Conservation (phyloP, 2,888 invertebrate species). For the Dryobota labecula region DNA sequence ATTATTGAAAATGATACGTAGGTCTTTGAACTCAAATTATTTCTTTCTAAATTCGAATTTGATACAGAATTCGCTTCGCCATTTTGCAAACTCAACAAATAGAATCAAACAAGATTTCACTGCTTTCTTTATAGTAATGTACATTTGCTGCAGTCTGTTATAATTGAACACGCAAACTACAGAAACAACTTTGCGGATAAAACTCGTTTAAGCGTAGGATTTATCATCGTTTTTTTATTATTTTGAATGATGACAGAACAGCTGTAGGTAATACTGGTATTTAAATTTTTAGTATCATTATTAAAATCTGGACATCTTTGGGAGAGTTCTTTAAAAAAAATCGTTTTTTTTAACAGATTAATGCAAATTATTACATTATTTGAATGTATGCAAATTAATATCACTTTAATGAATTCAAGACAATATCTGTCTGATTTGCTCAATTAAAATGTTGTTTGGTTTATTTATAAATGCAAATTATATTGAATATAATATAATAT, state of each 20-base stretch:
- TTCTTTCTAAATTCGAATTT: conserved; percentile 25
- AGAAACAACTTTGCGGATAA: neutral
- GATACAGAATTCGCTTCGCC: conserved; percentile 22
- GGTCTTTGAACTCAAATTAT: neutral
- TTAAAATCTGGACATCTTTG: too few species aligned
- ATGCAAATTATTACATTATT: neutral
- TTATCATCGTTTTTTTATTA: neutral
- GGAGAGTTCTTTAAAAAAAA: too few species aligned
- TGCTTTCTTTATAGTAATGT: conserved; percentile 18
- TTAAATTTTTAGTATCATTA: neutral
- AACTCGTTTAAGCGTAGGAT: conserved; percentile 19
- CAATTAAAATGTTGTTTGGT: neutral
- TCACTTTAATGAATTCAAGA: too few species aligned
- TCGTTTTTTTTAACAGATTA: neutral
- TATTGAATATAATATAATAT: too few species aligned
- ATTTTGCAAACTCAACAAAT: conserved; percentile 24
- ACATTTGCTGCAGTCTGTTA: conserved; percentile 10
- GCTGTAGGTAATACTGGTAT: neutral
- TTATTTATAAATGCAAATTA: neutral
- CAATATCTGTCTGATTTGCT: too few species aligned
- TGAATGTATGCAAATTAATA: neutral
- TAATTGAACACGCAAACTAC: conserved; percentile 37
- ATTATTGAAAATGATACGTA: neutral
- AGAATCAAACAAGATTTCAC: conserved; percentile 19
- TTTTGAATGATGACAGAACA: neutral